Evolutionary conservation across 2,113 vertebrate species (phyloP), one percentile per base, ranked within the genome.

Genomic region (Rhabdornis inornatus): DNA sequence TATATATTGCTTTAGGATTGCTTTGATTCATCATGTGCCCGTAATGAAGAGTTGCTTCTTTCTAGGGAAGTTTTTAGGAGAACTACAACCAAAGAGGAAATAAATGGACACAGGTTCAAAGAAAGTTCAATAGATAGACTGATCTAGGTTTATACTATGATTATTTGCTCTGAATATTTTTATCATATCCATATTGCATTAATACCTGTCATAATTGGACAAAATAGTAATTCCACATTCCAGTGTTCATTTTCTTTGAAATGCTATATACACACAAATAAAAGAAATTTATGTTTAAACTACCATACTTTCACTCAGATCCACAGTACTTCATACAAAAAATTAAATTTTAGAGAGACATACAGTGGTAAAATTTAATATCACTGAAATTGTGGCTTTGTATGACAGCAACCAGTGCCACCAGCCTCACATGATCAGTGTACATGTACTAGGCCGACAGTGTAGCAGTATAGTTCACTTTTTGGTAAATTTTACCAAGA

Each of bases 231-330:
- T 44, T 76, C 9, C 12, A 83, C 22, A 69, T 39, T 60, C 23
- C 16, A 86, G 23, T 9, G 6, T 18, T 66, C 2, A 4, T 50
- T 69, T 56, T 64, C 13, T 53, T 80, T 59, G 35, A 76, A 83
- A 40, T 1, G 2, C 11, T 30, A 61, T 15, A 52, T 23, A 42
- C 0, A 0, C 4, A 5, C 5, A 8, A 49, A 65, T 60, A 60
- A 31, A 61, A 42, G 15, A 13, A 39, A 90, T 17, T 60, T 80
- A 61, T 10, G 6, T 61, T 61, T 10, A 63, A 70, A 70, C 10
- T 71, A 39, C 15, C 0, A 0, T 7, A 57, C 17, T 13, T 82
- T 64, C 21, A 37, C n/a, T 65, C 42, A 65, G 22, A 71, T 53
- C 25, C 56, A 68, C 14, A 37, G 15, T 72, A 64, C 20, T 83